A percentile compares a stretch with the other conserved stretches of the same genome.
These are phyloP conservation scores for Oceanites oceanicus DNA, from an alignment of 2,113 vertebrate species.

Conservation along the genomic window DNA sequence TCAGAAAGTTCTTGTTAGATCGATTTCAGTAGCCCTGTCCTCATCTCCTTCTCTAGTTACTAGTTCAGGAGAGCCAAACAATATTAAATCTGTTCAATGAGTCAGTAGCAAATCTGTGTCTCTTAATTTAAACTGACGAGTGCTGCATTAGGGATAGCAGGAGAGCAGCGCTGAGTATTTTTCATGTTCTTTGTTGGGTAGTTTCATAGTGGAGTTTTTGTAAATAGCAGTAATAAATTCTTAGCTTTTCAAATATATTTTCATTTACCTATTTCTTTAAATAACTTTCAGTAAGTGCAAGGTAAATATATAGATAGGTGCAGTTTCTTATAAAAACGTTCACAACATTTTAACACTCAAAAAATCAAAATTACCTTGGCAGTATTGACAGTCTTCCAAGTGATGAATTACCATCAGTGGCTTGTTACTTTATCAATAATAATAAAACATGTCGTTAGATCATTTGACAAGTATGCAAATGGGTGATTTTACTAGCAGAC, in stretches of 20 bases:
- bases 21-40: neutral
- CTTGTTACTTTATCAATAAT: constrained; percentile 78
- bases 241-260: neutral
- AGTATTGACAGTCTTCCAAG: constrained; percentile 80
- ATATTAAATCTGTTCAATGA: constrained; percentile 33
- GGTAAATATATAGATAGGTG: neutral
- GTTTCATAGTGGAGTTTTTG: neutral
- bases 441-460: constrained; percentile 28
- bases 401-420: constrained; percentile 91
- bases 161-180: neutral
- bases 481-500: neutral
- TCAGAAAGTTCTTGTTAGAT: constrained; percentile 26
- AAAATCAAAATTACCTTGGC: constrained; percentile 78
- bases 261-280: neutral
- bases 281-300: neutral
- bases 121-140: neutral
- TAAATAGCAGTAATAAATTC: neutral
- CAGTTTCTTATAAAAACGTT: neutral
- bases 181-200: neutral
- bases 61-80: constrained; percentile 5
- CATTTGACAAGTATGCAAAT: neutral
- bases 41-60: constrained; percentile 32
- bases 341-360: neutral
- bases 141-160: neutral
- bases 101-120: neutral